phyloP scores from a whole-genome alignment of 1,140 invertebrate genomes.

The Drosophila arawakana region DNA sequence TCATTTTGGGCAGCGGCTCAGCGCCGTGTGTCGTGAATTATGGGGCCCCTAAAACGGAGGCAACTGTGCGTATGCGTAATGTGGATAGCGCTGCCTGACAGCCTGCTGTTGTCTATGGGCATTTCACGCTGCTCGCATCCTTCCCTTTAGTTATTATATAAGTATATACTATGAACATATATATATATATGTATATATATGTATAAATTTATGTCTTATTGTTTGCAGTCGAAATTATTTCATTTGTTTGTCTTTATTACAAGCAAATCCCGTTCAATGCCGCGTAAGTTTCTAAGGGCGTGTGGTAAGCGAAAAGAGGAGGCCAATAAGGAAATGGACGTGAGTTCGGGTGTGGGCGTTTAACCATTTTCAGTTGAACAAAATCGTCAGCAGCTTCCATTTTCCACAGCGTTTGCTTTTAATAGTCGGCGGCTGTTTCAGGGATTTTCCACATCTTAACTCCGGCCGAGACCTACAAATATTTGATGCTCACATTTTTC shows the following conservation, averaged over 20 bases:
- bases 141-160: constrained; percentile 38
- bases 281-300: constrained; percentile 17
- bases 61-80: constrained; percentile 82
- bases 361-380: constrained; percentile 34
- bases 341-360: neutral
- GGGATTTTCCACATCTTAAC: constrained; percentile 81
- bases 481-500: constrained; percentile 75
- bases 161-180: constrained; percentile 37
- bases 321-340: neutral
- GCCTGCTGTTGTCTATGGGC: constrained; percentile 49
- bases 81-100: constrained; percentile 36
- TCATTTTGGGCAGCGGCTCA: constrained; percentile 60
- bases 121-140: constrained; percentile 29
- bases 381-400: constrained; percentile 48
- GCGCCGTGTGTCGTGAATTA: constrained; percentile 79
- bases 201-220: constrained; percentile 81
- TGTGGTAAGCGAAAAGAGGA: neutral
- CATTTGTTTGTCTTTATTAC: constrained; percentile 82
- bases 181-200: constrained; percentile 38
- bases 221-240: constrained; percentile 81
- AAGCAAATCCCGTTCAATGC: constrained; percentile 72
- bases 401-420: constrained; percentile 81
- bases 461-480: constrained; percentile 77
- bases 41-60: constrained; percentile 53
- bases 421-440: constrained; percentile 64